Percentiles rank a stretch among this genome's conserved stretches.
Conservation (phyloP, 2,888 invertebrate species). For the Lasioglossum oenotherae region DNA sequence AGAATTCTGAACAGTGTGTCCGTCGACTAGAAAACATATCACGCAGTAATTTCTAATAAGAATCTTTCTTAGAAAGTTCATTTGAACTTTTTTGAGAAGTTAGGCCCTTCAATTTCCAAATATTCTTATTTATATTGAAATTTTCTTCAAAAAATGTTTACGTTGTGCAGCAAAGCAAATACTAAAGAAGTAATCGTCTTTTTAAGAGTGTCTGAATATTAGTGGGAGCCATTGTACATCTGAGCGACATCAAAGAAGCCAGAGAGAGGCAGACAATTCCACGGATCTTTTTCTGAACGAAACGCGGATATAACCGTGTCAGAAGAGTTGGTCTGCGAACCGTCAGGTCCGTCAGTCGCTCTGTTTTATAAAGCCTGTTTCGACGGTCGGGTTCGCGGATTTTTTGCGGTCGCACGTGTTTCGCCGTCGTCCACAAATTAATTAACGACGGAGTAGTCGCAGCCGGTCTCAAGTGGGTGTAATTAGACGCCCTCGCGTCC, state of each 20-base stretch:
- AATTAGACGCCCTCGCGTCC: slow-evolving; percentile 70
- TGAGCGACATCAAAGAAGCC: background rate
- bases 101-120: too few species aligned
- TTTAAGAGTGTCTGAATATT: too few species aligned
- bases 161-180: too few species aligned
- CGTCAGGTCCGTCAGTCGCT: background rate
- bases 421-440: slow-evolving; percentile 66
- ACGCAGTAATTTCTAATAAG: too few species aligned
- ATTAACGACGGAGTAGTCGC: slow-evolving; percentile 61
- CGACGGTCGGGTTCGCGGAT: slow-evolving; percentile 15
- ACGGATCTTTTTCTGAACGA: background rate
- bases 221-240: too few species aligned
- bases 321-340: background rate
- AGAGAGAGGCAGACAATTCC: background rate
- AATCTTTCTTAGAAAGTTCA: background rate
- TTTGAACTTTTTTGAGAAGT: too few species aligned
- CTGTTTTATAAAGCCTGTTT: slow-evolving; percentile 9
- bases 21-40: background rate
- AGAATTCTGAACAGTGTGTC: background rate
- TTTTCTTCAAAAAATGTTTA: too few species aligned
- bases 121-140: too few species aligned
- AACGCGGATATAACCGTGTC: background rate
- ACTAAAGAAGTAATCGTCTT: too few species aligned
- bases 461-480: slow-evolving; percentile 72
- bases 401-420: slow-evolving; percentile 68